A percentile compares a stretch with the other conserved stretches of the same genome.
These are phyloP conservation scores for Pelusios castaneus DNA, from an alignment of 2,113 vertebrate genomes.

Conservation along the genomic window DNA sequence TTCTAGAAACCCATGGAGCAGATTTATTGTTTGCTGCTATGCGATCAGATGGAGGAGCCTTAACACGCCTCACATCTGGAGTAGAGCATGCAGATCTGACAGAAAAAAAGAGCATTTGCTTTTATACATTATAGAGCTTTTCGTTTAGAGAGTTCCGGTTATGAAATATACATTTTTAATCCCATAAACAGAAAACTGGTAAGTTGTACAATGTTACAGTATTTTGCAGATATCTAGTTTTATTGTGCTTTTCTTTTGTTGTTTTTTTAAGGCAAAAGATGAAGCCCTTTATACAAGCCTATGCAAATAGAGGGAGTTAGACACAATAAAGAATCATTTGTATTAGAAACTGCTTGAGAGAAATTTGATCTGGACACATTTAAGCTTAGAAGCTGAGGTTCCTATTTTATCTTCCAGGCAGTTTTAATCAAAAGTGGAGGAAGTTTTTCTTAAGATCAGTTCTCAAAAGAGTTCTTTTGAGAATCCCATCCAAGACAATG, in stretches of 20 bases:
- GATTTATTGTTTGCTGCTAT: conserved; percentile 22
- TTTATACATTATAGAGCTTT: not conserved
- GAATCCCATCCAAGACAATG: too few species aligned
- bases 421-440: not conserved
- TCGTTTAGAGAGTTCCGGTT: not conserved
- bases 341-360: not conserved
- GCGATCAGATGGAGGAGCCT: not conserved
- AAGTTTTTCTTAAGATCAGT: not conserved
- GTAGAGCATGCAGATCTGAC: not conserved
- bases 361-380: rapidly evolving
- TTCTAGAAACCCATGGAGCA: not conserved
- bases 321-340: not conserved
- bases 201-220: not conserved
- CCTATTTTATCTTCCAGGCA: not conserved
- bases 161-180: not conserved
- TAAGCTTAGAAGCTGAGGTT: not conserved
- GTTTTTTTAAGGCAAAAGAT: not conserved
- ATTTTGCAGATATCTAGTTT: not conserved
- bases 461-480: not conserved
- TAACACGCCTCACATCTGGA: not conserved
- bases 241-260: too few species aligned
- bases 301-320: not conserved
- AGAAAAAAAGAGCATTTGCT: not conserved
- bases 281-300: not conserved
- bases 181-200: not conserved